phyloP scores from a whole-genome alignment of 2,888 invertebrate species.

The Apoda limacodes region DNA sequence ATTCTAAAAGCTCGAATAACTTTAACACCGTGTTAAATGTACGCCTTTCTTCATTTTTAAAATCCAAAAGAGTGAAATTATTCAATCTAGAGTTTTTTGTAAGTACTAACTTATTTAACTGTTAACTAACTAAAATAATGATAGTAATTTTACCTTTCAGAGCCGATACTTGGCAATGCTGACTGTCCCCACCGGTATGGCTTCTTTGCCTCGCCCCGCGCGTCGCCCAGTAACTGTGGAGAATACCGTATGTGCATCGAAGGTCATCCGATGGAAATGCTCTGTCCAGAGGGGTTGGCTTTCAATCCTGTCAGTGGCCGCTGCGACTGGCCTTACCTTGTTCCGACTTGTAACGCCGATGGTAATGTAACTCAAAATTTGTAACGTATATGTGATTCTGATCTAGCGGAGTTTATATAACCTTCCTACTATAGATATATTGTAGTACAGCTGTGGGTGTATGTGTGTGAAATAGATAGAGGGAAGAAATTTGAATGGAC shows the following conservation, averaged over 20 bases:
- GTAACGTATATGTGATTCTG: neutral
- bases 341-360: conserved; percentile 74
- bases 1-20: no score
- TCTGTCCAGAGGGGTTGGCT: conserved; percentile 83
- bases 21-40: no score
- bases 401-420: no score
- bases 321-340: conserved; percentile 88
- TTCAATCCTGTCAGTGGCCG: conserved; percentile 75
- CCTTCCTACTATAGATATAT: no score
- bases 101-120: no score
- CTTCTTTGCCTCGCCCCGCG: conserved; percentile 66
- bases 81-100: no score
- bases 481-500: no score
- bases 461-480: neutral
- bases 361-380: conserved; percentile 36
- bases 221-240: conserved; percentile 67
- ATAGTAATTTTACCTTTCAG: conserved; percentile 38
- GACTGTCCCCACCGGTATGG: conserved; percentile 85
- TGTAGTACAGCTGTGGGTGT: no score
- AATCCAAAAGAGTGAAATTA: no score
- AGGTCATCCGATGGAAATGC: conserved; percentile 69
- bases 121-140: conserved; percentile 46
- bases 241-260: conserved; percentile 82
- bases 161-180: conserved; percentile 74
- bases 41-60: no score